These are phyloP conservation scores for Callitettix versicolor DNA, from an alignment of 1,140 invertebrate genomes.

Conservation along the genomic window DNA sequence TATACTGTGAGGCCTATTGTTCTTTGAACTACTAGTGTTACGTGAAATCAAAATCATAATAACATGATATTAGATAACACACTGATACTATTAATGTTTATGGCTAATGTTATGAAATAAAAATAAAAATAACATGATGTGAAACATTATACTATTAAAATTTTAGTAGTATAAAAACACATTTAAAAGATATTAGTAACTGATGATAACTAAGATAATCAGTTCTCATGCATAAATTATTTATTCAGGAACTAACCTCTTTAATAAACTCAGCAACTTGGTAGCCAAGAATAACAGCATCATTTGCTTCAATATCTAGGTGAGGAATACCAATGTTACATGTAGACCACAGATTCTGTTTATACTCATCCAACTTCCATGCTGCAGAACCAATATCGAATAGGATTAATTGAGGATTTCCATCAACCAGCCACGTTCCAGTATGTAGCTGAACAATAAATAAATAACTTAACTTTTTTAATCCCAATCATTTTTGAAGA, in stretches of 20 bases:
- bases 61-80: too few relatives aligned
- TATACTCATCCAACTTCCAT: conserved; percentile 94
- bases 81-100: too few relatives aligned
- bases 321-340: conserved; percentile 86
- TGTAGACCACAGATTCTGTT: conserved; percentile 83
- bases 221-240: background rate
- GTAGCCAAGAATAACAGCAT: conserved; percentile 93
- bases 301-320: conserved; percentile 92
- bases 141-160: too few relatives aligned
- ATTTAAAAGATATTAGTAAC: too few relatives aligned
- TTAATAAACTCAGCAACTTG: conserved; percentile 89
- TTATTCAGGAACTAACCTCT: conserved; percentile 43
- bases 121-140: too few relatives aligned
- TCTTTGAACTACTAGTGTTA: too few relatives aligned
- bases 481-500: background rate
- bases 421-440: conserved; percentile 97
- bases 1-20: too few relatives aligned
- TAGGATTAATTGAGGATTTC: conserved; percentile 94
- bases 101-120: too few relatives aligned
- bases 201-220: too few relatives aligned
- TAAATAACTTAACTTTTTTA: background rate
- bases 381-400: conserved; percentile 96
- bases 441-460: conserved; percentile 60
- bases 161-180: too few relatives aligned
- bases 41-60: too few relatives aligned